Evolutionary conservation across 30 jellyfish, hydroid and myxozoan species (phyloP).

Genomic region (Catostylus mosaicus): DNA sequence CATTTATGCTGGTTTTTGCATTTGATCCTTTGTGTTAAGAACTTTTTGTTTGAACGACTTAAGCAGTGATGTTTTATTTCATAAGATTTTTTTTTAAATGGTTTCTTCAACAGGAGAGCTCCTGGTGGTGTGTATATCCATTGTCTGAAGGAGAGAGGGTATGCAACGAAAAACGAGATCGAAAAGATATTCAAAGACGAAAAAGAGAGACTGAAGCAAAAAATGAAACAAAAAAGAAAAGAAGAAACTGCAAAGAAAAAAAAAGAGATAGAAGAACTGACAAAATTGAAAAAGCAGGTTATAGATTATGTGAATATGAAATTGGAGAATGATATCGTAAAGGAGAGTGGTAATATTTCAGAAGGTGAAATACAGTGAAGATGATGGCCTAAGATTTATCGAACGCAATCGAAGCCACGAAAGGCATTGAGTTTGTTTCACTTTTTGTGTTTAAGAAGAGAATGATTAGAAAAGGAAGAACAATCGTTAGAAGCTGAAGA

Average conservation of each 20-base stretch:
- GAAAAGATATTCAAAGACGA: constrained; percentile 85
- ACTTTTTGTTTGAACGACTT: too few species aligned
- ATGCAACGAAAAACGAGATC: constrained; percentile 76
- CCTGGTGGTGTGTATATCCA: constrained; percentile 93
- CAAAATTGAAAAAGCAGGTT: constrained; percentile 26
- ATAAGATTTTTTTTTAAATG: too few species aligned
- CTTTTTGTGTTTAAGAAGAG: too few species aligned
- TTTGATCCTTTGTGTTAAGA: too few species aligned
- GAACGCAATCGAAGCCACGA: not conserved
- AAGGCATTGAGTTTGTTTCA: not conserved
- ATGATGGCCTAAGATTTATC: not conserved
- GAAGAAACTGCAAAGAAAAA: constrained; percentile 37
- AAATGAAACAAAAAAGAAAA: constrained; percentile 27
- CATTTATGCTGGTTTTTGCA: too few species aligned
- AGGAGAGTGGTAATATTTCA: not conserved
- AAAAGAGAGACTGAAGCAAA: constrained; percentile 58
- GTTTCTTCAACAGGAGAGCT: constrained; percentile 43
- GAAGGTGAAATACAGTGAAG: not conserved
- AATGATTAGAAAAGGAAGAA: too few species aligned
- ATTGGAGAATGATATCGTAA: constrained; percentile 7
- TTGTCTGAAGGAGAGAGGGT: constrained; percentile 77
- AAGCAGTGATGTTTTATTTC: too few species aligned
- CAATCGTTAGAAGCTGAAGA: too few species aligned
- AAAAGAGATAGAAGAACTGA: constrained; percentile 33
- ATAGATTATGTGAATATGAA: constrained; percentile 25